Base-by-base conservation (phyloP, 2,797 vertebrate genomes). In the Melopsittacus undulatus region DNA sequence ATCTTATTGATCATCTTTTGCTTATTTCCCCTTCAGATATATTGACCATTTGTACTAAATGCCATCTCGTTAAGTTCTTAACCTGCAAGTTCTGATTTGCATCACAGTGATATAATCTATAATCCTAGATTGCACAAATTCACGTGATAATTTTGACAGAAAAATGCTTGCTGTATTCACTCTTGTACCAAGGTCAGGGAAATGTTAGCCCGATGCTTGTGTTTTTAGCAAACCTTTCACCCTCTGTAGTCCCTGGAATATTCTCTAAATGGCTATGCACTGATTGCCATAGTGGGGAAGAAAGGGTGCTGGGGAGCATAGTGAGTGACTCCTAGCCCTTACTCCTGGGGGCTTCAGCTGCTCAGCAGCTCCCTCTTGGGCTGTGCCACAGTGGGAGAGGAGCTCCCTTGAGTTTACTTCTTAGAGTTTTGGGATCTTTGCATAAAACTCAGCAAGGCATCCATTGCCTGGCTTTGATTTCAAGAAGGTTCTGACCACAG, bases 301-400 rank as follows among this genome's bases (percentile, higher is more conserved):
- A 11, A 61, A n/a, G 13, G 22, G 21, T 1, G 1, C 30, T 32
- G 61, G 15, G 34, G 11, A 63, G 10, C 2, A 1, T 1, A 2
- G 26, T 2, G 3, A 30, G 17, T 69, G 22, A 5, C 10, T 49
- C 11, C 16, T 24, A 68, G 38, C 42, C 26, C 42, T 82, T 22
- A 32, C 10, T 6, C 12, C 19, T 4, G 1, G 0, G 26, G 29
- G 13, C 24, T n/a, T 23, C 0, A 2, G 64, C 27, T 49, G 34
- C 29, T 57, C 0, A 2, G 9, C 20, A 40, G 48, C 27, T 74
- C 10, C 10, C 15, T 56, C 29, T 11, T 51, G 42, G 34, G 13
- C 38, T n/a, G 23, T 0, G 2, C 26, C 30, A 51, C 34, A 52
- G 30, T 0, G 3, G 45, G 13, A 54, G 8, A 34, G 22, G 29